Evolutionary conservation across 2,797 vertebrate species (phyloP).

Genomic region (Pampus argenteus): DNA sequence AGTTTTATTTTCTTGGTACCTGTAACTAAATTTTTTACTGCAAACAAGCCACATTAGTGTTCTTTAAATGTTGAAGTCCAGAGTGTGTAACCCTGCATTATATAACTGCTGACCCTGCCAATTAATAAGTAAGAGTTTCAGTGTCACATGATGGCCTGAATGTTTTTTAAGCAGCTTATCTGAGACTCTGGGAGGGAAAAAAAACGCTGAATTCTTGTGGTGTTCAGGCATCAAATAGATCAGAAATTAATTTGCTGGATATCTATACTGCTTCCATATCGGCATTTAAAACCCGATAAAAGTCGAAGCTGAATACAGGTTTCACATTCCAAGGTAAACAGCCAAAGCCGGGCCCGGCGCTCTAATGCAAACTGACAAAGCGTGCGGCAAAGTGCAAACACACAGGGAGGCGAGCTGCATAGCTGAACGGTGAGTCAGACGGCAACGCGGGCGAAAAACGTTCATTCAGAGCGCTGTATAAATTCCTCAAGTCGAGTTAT

Average conservation of each 20-base stretch:
- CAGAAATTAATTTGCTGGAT: constrained; percentile 6
- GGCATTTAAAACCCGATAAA: constrained; percentile 2
- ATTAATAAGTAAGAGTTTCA: constrained; percentile 19
- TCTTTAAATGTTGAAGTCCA: background rate
- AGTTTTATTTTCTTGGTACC: background rate
- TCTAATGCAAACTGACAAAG: constrained; percentile 74
- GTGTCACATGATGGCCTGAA: constrained; percentile 38
- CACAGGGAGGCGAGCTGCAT: constrained; percentile 65
- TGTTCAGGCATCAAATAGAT: constrained; percentile 20
- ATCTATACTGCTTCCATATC: background rate
- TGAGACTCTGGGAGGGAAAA: background rate
- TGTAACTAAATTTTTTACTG: background rate
- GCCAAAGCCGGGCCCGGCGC: constrained; percentile 30
- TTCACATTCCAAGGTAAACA: constrained; percentile 65
- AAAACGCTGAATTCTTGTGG: constrained; percentile 11
- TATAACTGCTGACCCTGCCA: constrained; percentile 4
- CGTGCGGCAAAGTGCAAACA: constrained; percentile 67
- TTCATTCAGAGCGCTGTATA: constrained; percentile 60
- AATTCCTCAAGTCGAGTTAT: constrained; percentile 72
- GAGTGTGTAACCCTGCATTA: constrained; percentile 3
- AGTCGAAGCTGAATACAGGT: constrained; percentile 4
- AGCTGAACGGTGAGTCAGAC: constrained; percentile 77
- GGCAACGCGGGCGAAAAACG: constrained; percentile 2
- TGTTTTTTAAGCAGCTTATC: constrained; percentile 50
- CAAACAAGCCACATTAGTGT: background rate